These are phyloP conservation scores for Heterotis niloticus DNA, from an alignment of 2,113 vertebrate species.

Conservation along the genomic window DNA sequence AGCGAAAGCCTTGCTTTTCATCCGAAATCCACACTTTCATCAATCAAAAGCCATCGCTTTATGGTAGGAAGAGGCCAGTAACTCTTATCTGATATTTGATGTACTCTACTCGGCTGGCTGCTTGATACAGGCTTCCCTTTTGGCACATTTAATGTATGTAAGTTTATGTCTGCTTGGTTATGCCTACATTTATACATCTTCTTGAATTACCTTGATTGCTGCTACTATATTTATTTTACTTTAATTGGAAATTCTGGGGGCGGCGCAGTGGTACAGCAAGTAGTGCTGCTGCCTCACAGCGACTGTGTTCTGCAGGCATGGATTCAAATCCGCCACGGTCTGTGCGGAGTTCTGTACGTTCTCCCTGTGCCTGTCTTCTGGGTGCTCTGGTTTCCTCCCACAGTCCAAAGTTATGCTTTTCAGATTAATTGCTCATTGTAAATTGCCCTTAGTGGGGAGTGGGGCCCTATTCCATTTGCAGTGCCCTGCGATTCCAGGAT, in stretches of 20 bases:
- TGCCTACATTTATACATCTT: slow-evolving; percentile 52
- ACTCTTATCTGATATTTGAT: slow-evolving; percentile 57
- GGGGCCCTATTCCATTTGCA: too few species aligned
- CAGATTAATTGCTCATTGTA: too few species aligned
- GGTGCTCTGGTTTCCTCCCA: too few species aligned
- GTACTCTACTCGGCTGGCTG: slow-evolving; percentile 29
- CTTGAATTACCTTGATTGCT: slow-evolving; percentile 39
- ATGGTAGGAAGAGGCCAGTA: slow-evolving; percentile 52
- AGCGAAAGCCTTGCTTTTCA: slow-evolving; percentile 23
- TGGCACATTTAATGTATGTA: slow-evolving; percentile 55
- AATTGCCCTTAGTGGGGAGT: too few species aligned
- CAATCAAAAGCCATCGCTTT: slow-evolving; percentile 53
- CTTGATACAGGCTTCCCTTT: slow-evolving; percentile 61
- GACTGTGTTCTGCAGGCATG: too few species aligned
- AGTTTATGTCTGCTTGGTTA: slow-evolving; percentile 52
- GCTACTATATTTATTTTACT: slow-evolving; percentile 50
- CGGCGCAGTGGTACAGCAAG: too few species aligned
- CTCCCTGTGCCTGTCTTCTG: too few species aligned
- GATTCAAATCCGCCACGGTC: too few species aligned
- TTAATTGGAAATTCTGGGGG: slow-evolving; percentile 49
- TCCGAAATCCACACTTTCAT: slow-evolving; percentile 46
- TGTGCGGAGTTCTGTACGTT: too few species aligned
- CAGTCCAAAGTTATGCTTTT: too few species aligned
- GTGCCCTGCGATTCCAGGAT: too few species aligned
- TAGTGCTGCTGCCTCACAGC: too few species aligned